Base-by-base conservation (phyloP, 2,113 vertebrate species). In the Harpagus bidentatus region DNA sequence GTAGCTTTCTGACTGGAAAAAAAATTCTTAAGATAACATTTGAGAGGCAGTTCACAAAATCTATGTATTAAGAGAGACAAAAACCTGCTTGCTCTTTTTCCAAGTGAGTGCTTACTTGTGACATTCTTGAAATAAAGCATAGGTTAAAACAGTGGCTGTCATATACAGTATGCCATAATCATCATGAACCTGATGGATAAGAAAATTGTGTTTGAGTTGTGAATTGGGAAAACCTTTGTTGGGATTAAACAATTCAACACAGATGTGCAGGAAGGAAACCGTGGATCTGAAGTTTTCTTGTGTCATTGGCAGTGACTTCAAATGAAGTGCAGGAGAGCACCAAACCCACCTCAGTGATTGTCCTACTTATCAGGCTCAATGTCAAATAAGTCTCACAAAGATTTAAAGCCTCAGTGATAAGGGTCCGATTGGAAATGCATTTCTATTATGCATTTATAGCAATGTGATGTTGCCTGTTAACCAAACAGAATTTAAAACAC, bases 321-420 rank as follows among this genome's bases (percentile, higher is more conserved):
- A 43, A 73, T 16, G 32, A 74, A 86, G 73, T 6, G 19, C 43
- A 66, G 71, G 22, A 77, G 78, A 66, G 38, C 40, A 19, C 40
- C 20, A 29, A 43, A 48, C 13, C 22, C 4, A 22, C 88, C 78
- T 73, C 38, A 7, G 67, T 21, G 31, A 28, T 63, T 1, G 2
- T 36, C 67, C 65, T 91, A 13, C 73, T 91, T 92, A 45, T 96
- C 95, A 82, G 96, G 86, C 76, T 50, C 81, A 32, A n/a, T 45
- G 92, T 96, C 86, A 94, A 95, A 91, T 61, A 61, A 89, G 55
- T 21, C 18, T 87, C 76, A 20, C 2, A 4, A 81, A 72, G 92
- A 96, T 91, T 95, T 86, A 97, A 93, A 88, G 89, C 83, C 66
- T 56, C 11, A 3, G 90, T 66, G 85, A 95, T 91, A 82, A 98